Conservation (phyloP, 2,888 invertebrate species). For the Idaea dimidiata region DNA sequence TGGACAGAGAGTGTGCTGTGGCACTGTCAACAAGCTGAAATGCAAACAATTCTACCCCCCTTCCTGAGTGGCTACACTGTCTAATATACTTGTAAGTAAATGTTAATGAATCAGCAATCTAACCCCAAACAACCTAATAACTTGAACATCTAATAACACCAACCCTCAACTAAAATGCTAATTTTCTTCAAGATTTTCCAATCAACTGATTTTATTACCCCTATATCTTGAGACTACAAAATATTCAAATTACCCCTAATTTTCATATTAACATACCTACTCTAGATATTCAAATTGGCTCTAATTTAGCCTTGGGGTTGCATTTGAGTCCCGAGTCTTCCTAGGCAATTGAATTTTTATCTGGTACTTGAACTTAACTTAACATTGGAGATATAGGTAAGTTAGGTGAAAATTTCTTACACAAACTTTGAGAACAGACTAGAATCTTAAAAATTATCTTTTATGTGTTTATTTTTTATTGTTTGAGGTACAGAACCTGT, state of each 20-base stretch:
- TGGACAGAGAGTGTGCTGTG: no score
- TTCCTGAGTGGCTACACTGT: no score
- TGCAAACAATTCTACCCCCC: no score
- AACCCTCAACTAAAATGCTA: slow-evolving; percentile 41
- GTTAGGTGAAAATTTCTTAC: background rate
- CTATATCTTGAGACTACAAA: slow-evolving; percentile 45
- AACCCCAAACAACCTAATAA: background rate
- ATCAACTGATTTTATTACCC: slow-evolving; percentile 36
- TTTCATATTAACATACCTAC: background rate
- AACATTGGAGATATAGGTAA: background rate
- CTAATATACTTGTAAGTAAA: no score
- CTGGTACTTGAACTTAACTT: slow-evolving; percentile 29
- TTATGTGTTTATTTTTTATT: no score
- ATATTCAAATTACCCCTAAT: slow-evolving; percentile 28
- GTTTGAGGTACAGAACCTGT: no score
- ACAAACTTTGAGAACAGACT: no score
- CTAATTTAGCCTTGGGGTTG: slow-evolving; percentile 54
- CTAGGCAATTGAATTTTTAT: slow-evolving; percentile 43
- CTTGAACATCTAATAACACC: slow-evolving; percentile 5
- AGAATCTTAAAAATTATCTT: no score
- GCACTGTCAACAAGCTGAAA: no score
- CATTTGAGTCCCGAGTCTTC: slow-evolving; percentile 41
- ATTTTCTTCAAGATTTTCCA: slow-evolving; percentile 53
- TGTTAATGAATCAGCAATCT: background rate
- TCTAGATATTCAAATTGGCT: slow-evolving; percentile 54